phyloP scores from a whole-genome alignment of 2,888 invertebrate species.

The Melinopterus prodromus region DNA sequence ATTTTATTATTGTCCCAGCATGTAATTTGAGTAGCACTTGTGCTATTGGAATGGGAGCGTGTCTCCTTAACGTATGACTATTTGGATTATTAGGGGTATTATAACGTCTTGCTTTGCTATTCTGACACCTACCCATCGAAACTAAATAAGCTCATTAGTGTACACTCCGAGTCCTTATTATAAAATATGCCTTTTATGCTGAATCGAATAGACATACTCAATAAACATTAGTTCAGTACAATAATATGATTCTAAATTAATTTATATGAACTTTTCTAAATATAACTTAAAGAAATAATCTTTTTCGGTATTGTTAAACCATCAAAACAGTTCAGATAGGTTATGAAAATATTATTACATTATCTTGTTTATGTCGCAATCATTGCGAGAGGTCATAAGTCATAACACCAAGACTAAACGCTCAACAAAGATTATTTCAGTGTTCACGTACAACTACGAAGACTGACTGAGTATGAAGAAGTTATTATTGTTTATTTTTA shows the following conservation, averaged over 20 bases:
- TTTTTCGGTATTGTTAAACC: no score
- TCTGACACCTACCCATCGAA: background rate
- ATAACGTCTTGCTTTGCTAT: background rate
- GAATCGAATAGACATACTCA: no score
- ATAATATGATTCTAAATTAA: no score
- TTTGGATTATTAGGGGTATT: background rate
- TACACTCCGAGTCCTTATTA: background rate
- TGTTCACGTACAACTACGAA: background rate
- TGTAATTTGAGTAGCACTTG: background rate
- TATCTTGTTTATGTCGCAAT: no score
- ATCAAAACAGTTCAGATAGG: no score
- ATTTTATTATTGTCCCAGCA: background rate
- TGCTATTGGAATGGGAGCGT: background rate
- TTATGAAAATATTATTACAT: no score
- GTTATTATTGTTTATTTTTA: background rate
- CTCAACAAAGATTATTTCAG: background rate
- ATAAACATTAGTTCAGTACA: no score
- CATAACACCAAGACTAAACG: no score
- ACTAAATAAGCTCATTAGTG: background rate
- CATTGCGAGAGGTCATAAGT: no score
- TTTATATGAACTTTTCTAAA: no score
- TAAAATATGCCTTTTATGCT: no score
- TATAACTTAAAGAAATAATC: no score
- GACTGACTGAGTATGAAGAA: background rate
- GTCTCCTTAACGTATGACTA: background rate